Evolutionary conservation across 2,113 vertebrate genomes (phyloP), one percentile per base, ranked within the genome.

Genomic region (Microcebus lehilahytsara): DNA sequence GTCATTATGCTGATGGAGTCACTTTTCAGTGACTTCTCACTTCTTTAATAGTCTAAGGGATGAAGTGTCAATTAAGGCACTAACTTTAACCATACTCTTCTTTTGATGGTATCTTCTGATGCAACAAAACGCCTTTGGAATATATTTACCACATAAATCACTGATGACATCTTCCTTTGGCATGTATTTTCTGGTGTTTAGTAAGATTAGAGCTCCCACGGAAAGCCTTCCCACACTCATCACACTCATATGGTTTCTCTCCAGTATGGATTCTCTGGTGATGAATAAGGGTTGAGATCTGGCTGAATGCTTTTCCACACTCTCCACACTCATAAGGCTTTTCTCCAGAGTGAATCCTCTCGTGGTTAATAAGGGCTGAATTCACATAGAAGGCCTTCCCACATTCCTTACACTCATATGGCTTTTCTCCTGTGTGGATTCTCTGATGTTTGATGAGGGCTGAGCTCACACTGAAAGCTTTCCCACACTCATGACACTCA

Each of bases 201-300:
- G 71, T 96, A 74, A 97, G 96, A 85, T 96, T 88, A 23, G 77
- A 96, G 51, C 71, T 93, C 42, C 93, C 83, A 56, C 3, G 40
- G 92, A 96, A 95, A 27, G 89, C 56, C 91, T 95, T 91, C 42
- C 67, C 92, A 97, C 75, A 96, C 10, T 83, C 10, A 1, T 60
- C 80, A 95, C 95, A 93, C 81, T 97, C 71, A 1, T 92, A 95
- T 0, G 91, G 89, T 58, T 94, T 97, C 77, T 92, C 97, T 78
- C 90, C 90, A 32, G 93, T 96, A 23, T 93, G 90, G 53, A 96
- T 87, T 94, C 96, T 96, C 92, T 96, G 92, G 46, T 96, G 96
- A 66, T 94, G 94, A n/a, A 89, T 90, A 53, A 91, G 91, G 0
- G 85, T 93, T 71, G 94, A 92, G 53, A 89, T 97, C 80, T 90